Evolutionary conservation across 2,113 vertebrate species (phyloP).

Genomic region (Aphyosemion australe): DNA sequence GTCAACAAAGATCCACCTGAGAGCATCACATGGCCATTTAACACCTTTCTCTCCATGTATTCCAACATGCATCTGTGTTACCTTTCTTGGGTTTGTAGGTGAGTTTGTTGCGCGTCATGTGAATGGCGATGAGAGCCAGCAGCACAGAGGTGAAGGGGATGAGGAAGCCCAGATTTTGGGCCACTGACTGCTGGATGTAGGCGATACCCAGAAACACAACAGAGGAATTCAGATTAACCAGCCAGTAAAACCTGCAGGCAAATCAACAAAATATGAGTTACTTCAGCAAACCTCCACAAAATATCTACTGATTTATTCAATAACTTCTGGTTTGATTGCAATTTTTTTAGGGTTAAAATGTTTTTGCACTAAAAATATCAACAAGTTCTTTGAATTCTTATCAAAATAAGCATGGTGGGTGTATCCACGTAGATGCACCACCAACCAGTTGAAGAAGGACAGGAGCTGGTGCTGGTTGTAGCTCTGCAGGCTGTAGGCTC

Average conservation of each 20-base stretch:
- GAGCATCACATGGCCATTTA: background rate
- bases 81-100: conserved; percentile 87
- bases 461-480: conserved; percentile 78
- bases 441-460: conserved; percentile 92
- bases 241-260: conserved; percentile 87
- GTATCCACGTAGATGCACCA: background rate
- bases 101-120: conserved; percentile 87
- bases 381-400: background rate
- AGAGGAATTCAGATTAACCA: conserved; percentile 86
- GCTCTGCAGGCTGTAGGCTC: conserved; percentile 81
- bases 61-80: conserved; percentile 45
- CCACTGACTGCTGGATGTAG: conserved; percentile 88
- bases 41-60: background rate
- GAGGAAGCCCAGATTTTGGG: conserved; percentile 86
- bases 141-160: conserved; percentile 88
- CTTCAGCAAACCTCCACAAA: background rate
- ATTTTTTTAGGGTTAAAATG: no score
- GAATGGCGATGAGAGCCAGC: conserved; percentile 84
- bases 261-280: conserved; percentile 7
- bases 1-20: conserved; percentile 79
- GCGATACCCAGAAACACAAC: conserved; percentile 91
- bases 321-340: background rate
- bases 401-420: background rate
- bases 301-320: no score
- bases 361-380: no score